Percentiles rank a stretch among this genome's conserved stretches.
Evolutionary conservation across 1,140 invertebrate genomes (phyloP).

Genomic region (Pollicipes pollicipes): DNA sequence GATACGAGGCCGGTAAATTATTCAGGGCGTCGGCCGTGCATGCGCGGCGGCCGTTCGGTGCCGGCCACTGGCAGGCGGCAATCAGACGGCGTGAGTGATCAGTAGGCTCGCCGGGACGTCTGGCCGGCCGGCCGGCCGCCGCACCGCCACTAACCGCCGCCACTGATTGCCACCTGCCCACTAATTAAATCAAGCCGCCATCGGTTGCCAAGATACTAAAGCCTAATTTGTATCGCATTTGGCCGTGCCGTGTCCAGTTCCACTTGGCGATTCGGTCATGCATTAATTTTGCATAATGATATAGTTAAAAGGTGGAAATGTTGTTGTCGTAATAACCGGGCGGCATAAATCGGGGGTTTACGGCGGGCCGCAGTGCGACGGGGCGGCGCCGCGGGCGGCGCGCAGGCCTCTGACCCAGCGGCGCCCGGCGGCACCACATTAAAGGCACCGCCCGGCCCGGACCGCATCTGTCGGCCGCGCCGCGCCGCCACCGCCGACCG

Average conservation of each 20-base stretch:
- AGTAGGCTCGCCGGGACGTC: too few relatives aligned
- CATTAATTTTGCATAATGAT: conserved; percentile 2
- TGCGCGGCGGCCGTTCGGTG: too few relatives aligned
- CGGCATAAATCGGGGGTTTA: neutral
- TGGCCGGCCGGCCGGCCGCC: neutral
- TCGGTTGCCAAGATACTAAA: neutral
- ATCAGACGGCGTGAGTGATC: too few relatives aligned
- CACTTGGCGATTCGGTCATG: neutral
- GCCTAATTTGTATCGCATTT: neutral
- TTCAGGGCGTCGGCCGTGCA: neutral
- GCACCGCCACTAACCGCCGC: neutral
- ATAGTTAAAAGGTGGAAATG: conserved; percentile 1
- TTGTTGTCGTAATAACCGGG: neutral
- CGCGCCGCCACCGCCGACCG: too few relatives aligned
- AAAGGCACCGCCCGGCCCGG: too few relatives aligned
- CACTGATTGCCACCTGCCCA: neutral
- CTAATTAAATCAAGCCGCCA: neutral
- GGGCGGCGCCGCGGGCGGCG: too few relatives aligned
- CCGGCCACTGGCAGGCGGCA: neutral
- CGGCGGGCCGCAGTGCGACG: too few relatives aligned
- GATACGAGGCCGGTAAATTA: neutral
- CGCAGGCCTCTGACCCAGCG: too few relatives aligned
- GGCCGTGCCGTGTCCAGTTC: neutral
- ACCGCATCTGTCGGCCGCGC: too few relatives aligned
- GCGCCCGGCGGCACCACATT: too few relatives aligned